Evolutionary conservation across 2,888 invertebrate genomes (phyloP), one percentile per base, ranked within the genome.

Genomic region (Ophion ventricosus): DNA sequence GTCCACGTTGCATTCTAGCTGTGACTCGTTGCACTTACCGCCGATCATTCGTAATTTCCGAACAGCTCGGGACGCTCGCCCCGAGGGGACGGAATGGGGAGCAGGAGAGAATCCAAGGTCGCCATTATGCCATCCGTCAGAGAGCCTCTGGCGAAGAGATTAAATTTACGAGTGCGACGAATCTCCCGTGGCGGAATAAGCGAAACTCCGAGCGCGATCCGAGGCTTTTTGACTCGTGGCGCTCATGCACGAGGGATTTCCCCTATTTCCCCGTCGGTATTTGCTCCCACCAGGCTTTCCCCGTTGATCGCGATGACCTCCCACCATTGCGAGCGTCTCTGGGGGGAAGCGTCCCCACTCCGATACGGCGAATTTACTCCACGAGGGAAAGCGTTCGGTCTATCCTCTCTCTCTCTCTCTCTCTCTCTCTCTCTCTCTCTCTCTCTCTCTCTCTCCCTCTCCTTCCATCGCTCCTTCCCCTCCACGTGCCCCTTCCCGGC

Each of bases 401-500:
- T 57, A 72, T 72, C 80, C 74, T 86, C 87, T 79, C 63, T 35
- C 69, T 80, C 73, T 85, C 86, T 85, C 80, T 85, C 86, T 82
- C 89, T 87, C 90, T 76, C 79, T 85, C 82, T 35, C 73, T 79
- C 63, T 35, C 69, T 80, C 73, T 85, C 86, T 85, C 80, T 85
- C 86, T 82, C 89, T 87, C 90, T 76, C 79, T 85, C 82, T 35
- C 35, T 35, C 35, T 8, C 35, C 1, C 7, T 5, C 5, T 63
- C 79, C 20, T 35, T 74, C 78, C 85, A 61, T 79, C 69, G 83
- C 86, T 85, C 81, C 84, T 85, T 82, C 89, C 87, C 90, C 70
- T 76, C 85, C 86, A 80, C 80, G 89, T 89, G 78, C 90, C 90
- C 90, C 90, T 88, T 84, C 90, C 88, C 91, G 88, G 92, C 93